phyloP scores from a whole-genome alignment of 2,797 vertebrate species.

The Pachyuromys duprasi region DNA sequence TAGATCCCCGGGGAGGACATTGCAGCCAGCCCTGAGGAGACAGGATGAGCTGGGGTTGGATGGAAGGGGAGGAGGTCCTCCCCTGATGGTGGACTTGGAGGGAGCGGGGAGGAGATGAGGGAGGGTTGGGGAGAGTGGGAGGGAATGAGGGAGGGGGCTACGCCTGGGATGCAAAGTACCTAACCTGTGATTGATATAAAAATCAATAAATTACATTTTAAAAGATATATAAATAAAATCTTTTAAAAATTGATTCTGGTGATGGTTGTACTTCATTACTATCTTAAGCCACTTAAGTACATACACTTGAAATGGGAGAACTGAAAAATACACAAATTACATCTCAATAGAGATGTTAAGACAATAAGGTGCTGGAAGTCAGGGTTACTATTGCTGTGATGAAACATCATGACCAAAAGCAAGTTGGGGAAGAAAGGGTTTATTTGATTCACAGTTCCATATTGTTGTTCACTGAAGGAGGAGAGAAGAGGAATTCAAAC shows the following conservation, averaged over 20 bases:
- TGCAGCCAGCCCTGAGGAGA: too few relatives aligned
- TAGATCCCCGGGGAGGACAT: too few relatives aligned
- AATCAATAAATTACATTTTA: too few relatives aligned
- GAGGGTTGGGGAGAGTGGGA: too few relatives aligned
- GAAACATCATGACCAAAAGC: neutral
- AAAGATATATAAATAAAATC: neutral
- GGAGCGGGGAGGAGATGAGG: too few relatives aligned
- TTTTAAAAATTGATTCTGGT: neutral
- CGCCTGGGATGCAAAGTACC: too few relatives aligned
- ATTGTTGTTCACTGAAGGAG: neutral
- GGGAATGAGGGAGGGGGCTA: too few relatives aligned
- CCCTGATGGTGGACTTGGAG: too few relatives aligned
- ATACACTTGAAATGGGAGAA: neutral
- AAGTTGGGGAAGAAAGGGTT: neutral
- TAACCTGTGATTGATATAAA: too few relatives aligned
- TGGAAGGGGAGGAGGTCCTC: too few relatives aligned
- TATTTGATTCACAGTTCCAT: neutral
- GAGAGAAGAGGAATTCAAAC: neutral
- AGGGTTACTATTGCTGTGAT: neutral
- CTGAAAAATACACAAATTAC: neutral
- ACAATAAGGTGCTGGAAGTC: slow-evolving; percentile 20
- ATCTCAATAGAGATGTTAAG: slow-evolving; percentile 41
- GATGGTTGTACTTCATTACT: neutral
- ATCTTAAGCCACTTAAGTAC: slow-evolving; percentile 2
- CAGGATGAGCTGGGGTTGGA: too few relatives aligned